These are phyloP conservation scores for Orthosia gracilis DNA, from an alignment of 2,888 invertebrate genomes.

Conservation along the genomic window DNA sequence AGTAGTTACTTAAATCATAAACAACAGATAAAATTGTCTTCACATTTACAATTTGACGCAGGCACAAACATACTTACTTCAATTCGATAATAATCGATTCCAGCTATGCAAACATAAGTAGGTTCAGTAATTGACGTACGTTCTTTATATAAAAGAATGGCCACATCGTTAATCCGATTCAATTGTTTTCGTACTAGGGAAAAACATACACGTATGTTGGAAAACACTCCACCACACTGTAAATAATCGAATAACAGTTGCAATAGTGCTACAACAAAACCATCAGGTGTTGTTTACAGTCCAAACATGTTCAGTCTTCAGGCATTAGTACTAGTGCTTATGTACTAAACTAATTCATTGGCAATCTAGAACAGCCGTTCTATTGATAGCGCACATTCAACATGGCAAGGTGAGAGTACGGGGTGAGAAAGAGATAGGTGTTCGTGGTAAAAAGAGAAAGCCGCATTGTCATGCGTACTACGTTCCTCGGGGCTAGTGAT, in stretches of 20 bases:
- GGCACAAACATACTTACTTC: neutral
- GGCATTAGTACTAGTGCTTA: neutral
- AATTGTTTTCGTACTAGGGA: slow-evolving; percentile 5
- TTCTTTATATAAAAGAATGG: neutral
- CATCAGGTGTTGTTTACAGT: neutral
- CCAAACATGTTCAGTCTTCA: neutral
- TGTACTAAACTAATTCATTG: slow-evolving; percentile 15
- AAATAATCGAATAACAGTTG: neutral
- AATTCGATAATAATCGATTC: neutral
- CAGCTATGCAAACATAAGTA: slow-evolving; percentile 9
- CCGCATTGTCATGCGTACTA: slow-evolving; percentile 74
- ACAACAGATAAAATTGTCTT: too few species aligned
- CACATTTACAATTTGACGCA: neutral
- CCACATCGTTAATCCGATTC: slow-evolving; percentile 11
- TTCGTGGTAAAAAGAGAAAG: slow-evolving; percentile 29
- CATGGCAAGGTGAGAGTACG: slow-evolving; percentile 10
- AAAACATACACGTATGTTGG: neutral
- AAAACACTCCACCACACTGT: too few species aligned
- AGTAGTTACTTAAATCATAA: too few species aligned
- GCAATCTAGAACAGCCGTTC: slow-evolving; percentile 22
- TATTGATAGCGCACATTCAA: slow-evolving; percentile 38
- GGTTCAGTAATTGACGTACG: neutral
- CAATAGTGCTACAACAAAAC: neutral
- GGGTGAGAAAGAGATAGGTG: slow-evolving; percentile 22
- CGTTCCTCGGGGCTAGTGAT: slow-evolving; percentile 39